These are phyloP conservation scores for Thinocorus orbignyianus DNA, from an alignment of 2,113 vertebrate genomes.

Conservation along the genomic window DNA sequence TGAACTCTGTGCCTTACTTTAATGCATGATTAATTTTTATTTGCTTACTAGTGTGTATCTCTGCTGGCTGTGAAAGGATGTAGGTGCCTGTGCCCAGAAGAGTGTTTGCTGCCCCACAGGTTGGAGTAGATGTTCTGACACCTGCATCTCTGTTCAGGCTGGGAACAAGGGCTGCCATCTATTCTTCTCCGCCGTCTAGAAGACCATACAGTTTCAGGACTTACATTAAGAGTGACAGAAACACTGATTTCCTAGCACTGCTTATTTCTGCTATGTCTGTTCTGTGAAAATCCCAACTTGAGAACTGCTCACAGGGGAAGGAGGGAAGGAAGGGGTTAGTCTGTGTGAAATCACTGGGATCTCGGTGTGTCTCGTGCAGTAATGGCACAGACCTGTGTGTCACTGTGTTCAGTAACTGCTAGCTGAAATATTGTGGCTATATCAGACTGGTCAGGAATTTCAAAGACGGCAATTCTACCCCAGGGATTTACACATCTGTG, in stretches of 20 bases:
- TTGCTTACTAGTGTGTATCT: neutral
- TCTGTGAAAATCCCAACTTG: neutral
- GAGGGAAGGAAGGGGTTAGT: neutral
- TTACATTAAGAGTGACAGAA: neutral
- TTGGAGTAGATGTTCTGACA: neutral
- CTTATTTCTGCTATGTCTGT: neutral
- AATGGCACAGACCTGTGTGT: neutral
- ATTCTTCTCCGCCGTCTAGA: neutral
- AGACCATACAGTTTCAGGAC: neutral
- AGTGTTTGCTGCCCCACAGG: neutral
- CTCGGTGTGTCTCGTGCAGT: accelerated
- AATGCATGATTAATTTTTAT: neutral
- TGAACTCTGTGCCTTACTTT: neutral
- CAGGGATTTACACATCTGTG: neutral
- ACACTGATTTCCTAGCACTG: neutral
- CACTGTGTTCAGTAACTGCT: neutral
- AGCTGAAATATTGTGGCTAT: neutral
- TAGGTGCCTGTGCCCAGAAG: neutral
- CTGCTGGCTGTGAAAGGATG: neutral
- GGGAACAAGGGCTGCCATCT: neutral
- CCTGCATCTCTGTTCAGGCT: neutral
- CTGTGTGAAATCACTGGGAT: neutral
- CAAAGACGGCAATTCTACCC: neutral
- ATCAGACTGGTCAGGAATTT: neutral
- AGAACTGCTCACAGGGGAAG: neutral